A percentile compares a stretch with the other conserved stretches of the same genome.
These are phyloP conservation scores for Eueremaeus valkanovi DNA, from an alignment of 2,888 invertebrate species.

Conservation along the genomic window DNA sequence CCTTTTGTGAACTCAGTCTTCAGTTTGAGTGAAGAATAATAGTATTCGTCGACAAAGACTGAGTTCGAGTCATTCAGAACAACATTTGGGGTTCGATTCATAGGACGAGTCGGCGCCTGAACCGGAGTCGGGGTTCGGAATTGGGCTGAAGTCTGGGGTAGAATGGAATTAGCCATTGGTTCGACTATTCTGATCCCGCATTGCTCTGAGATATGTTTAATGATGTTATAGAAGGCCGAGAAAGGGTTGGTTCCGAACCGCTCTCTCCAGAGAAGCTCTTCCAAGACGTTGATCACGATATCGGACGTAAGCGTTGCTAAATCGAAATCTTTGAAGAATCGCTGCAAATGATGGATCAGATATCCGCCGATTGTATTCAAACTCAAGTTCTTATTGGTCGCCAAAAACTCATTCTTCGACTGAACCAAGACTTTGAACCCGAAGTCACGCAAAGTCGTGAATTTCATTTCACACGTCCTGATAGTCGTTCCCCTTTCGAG, in stretches of 20 bases:
- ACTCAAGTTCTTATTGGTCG: background rate
- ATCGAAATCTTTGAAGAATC: conserved; percentile 30
- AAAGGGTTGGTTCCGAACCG: conserved; percentile 72
- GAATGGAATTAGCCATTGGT: too few species aligned
- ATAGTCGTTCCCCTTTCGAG: background rate
- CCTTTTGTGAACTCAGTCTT: background rate
- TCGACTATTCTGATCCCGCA: too few species aligned
- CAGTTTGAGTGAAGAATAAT: conserved; percentile 33
- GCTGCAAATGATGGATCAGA: conserved; percentile 32
- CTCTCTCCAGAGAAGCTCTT: conserved; percentile 84
- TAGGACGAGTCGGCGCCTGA: too few species aligned
- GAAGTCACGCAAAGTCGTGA: background rate
- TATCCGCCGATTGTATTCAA: conserved; percentile 37
- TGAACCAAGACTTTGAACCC: background rate
- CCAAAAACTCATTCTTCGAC: conserved; percentile 2
- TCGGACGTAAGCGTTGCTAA: conserved; percentile 64
- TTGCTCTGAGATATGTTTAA: conserved; percentile 67
- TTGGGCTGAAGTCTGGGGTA: too few species aligned
- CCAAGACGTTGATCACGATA: conserved; percentile 58
- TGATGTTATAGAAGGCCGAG: conserved; percentile 74
- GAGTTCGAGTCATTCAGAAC: conserved; percentile 53
- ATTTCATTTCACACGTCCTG: background rate
- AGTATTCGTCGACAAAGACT: conserved; percentile 27
- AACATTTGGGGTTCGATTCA: too few species aligned
- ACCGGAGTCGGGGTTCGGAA: too few species aligned